Evolutionary conservation across 1,140 invertebrate species (phyloP).

Genomic region (Pseudomyrmex flavicornis): DNA sequence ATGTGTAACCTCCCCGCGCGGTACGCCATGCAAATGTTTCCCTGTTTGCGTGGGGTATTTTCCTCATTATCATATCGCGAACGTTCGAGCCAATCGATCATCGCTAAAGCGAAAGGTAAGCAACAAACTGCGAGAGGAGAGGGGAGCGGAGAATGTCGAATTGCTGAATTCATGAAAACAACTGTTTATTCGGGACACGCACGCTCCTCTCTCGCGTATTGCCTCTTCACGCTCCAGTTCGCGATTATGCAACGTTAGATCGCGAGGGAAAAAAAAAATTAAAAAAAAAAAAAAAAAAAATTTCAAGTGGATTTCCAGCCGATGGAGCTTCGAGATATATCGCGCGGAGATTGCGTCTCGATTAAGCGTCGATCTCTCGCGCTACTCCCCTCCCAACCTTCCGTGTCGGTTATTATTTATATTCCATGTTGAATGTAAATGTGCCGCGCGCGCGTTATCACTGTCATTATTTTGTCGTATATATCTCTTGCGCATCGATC

Average conservation of each 20-base stretch:
- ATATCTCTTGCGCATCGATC: neutral
- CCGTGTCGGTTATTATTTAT: constrained; percentile 1
- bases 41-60: neutral
- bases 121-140: neutral
- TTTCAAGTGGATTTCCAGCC: constrained; percentile 30
- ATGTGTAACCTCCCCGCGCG: neutral
- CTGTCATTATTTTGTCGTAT: constrained; percentile 8
- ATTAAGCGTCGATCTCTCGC: constrained; percentile 27
- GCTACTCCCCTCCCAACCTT: too few species aligned
- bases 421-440: neutral
- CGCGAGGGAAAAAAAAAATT: constrained; percentile 64
- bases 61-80: neutral
- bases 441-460: neutral
- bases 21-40: neutral
- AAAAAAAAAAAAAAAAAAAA: constrained; percentile 44
- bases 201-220: constrained; percentile 17
- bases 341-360: constrained; percentile 15
- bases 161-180: constrained; percentile 51
- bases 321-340: constrained; percentile 30
- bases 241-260: constrained; percentile 66
- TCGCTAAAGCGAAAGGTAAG: neutral
- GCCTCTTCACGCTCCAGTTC: constrained; percentile 57
- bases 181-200: constrained; percentile 47
- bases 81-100: neutral
- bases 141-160: neutral